A percentile compares a stretch with the other conserved stretches of the same genome.
Conservation (phyloP, 2,888 invertebrate species). For the Chalcosyrphus nemorum region DNA sequence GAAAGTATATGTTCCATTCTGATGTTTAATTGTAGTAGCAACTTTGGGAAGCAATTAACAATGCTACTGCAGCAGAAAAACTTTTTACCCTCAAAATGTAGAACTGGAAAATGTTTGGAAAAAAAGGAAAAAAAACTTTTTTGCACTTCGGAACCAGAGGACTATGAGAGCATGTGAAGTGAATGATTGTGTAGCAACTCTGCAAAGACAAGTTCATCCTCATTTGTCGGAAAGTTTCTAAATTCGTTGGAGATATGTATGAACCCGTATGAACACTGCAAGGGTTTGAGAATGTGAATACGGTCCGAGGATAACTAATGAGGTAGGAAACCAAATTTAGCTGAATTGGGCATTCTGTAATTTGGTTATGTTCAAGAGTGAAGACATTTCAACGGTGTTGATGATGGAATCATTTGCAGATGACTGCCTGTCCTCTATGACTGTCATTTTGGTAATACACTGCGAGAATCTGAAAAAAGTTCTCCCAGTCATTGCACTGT, state of each 20-base stretch:
- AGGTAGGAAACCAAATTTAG: neutral
- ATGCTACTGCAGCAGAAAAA: conserved; percentile 61
- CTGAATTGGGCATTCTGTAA: neutral
- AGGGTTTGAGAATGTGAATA: neutral
- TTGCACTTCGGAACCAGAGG: neutral
- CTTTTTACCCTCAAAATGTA: conserved; percentile 36
- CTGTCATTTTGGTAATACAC: too few relatives aligned
- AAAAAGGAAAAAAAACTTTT: too few relatives aligned
- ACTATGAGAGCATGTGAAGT: neutral
- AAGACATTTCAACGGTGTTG: too few relatives aligned
- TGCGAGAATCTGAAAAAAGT: too few relatives aligned
- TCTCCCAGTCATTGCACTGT: too few relatives aligned
- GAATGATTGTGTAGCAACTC: conserved; percentile 22
- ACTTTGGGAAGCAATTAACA: conserved; percentile 61
- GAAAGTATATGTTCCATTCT: neutral
- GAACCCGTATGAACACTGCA: neutral
- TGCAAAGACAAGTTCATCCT: conserved; percentile 49
- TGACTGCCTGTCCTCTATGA: too few relatives aligned
- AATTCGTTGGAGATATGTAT: conserved; percentile 11
- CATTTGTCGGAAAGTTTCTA: conserved; percentile 41
- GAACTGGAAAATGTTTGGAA: conserved; percentile 40
- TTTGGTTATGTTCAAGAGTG: neutral
- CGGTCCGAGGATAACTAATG: neutral
- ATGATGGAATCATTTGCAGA: too few relatives aligned
- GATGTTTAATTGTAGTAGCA: conserved; percentile 49